phyloP scores from a whole-genome alignment of 2,113 vertebrate species.

The Cisticola juncidis region DNA sequence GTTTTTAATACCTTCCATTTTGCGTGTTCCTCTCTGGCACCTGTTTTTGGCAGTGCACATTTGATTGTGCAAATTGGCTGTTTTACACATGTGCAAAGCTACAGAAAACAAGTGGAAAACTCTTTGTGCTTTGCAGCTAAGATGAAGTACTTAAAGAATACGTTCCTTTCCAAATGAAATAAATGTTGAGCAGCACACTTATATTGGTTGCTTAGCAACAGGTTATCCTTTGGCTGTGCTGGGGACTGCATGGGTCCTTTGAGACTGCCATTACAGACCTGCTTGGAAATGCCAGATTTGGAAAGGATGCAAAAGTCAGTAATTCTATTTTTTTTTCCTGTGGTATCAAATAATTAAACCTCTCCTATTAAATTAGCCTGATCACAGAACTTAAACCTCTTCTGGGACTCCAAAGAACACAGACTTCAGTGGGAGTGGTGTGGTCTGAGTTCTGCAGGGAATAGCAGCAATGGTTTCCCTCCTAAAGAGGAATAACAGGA shows the following conservation, averaged over 20 bases:
- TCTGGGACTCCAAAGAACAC: not conserved
- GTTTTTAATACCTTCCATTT: not conserved
- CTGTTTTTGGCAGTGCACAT: not conserved
- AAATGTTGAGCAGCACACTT: conserved; percentile 39
- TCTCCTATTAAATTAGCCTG: conserved; percentile 27
- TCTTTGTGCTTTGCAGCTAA: not conserved
- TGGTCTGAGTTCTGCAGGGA: not conserved
- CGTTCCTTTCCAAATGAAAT: conserved; percentile 43
- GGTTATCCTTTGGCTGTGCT: conserved; percentile 56
- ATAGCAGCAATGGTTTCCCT: not conserved
- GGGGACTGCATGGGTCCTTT: not conserved
- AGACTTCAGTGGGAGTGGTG: not conserved
- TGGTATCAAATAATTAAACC: conserved; percentile 37
- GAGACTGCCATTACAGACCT: conserved; percentile 39
- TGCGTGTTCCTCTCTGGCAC: not conserved
- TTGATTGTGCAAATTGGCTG: not conserved
- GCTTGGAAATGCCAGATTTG: conserved; percentile 45
- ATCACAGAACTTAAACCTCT: not conserved
- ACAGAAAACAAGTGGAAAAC: not conserved
- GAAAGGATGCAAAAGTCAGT: conserved; percentile 35
- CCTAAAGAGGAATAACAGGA: not conserved
- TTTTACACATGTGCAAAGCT: not conserved
- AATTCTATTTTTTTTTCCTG: not conserved
- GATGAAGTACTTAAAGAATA: conserved; percentile 27
- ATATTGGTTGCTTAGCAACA: conserved; percentile 63